These are phyloP conservation scores for Eriosoma lanigerum DNA, from an alignment of 1,140 invertebrate genomes.

Conservation along the genomic window DNA sequence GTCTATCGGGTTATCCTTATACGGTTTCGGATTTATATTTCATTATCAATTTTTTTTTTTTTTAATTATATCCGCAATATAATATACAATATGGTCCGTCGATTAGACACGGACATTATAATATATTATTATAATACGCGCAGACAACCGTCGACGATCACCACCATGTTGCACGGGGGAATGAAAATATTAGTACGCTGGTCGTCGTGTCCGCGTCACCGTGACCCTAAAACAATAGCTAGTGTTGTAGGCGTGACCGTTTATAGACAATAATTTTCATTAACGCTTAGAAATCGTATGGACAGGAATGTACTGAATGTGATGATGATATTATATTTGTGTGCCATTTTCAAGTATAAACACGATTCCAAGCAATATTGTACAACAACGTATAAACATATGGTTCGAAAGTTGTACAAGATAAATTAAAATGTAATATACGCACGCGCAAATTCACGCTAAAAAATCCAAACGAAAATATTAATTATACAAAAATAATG, in stretches of 20 bases:
- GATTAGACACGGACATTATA: not conserved
- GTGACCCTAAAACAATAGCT: conserved; percentile 25
- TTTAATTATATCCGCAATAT: conserved; percentile 26
- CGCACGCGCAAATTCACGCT: too few relatives aligned
- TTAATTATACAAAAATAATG: too few relatives aligned
- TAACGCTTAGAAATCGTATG: not conserved
- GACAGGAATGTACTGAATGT: too few relatives aligned
- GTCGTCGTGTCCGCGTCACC: not conserved
- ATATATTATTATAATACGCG: not conserved
- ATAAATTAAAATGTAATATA: too few relatives aligned
- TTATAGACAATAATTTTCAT: not conserved
- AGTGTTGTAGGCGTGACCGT: conserved; percentile 20
- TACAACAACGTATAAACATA: too few relatives aligned
- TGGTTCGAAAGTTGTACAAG: too few relatives aligned
- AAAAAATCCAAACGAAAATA: too few relatives aligned
- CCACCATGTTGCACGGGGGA: too few relatives aligned
- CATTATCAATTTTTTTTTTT: not conserved
- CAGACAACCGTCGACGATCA: not conserved
- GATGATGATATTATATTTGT: too few relatives aligned
- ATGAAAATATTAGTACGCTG: too few relatives aligned
- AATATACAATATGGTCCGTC: not conserved
- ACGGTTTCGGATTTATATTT: not conserved
- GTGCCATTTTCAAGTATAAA: too few relatives aligned
- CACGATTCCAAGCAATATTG: too few relatives aligned
- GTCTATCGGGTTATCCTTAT: not conserved